These are phyloP conservation scores for Aleiodes alternator DNA, from an alignment of 2,888 invertebrate genomes.

Conservation along the genomic window DNA sequence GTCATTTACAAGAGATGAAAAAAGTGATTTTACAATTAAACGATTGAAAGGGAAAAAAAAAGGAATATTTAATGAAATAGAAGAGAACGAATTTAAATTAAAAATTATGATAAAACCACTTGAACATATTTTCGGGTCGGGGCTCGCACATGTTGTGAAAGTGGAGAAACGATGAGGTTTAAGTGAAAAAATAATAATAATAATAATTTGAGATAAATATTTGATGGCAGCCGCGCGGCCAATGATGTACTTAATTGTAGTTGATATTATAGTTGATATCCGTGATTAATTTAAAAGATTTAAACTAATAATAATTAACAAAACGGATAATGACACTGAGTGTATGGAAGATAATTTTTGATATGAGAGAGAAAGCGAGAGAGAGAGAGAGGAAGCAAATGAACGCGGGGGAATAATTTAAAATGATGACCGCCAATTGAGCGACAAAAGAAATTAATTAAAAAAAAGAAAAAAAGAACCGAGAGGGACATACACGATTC, in stretches of 20 bases:
- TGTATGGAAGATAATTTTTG: conserved; percentile 38
- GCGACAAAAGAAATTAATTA: conserved; percentile 20
- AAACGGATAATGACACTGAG: background rate
- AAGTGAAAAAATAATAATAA: conserved; percentile 4
- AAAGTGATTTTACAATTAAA: conserved; percentile 11
- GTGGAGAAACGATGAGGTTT: conserved; percentile 16
- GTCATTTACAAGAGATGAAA: background rate
- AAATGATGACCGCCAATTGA: conserved; percentile 43
- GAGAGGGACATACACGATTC: conserved; percentile 19
- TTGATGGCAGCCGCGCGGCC: conserved; percentile 45
- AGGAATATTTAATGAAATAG: conserved; percentile 10
- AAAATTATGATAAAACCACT: background rate
- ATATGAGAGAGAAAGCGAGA: background rate
- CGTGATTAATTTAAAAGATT: conserved; percentile 14
- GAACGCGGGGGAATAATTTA: conserved; percentile 25
- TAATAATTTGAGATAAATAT: conserved; percentile 12
- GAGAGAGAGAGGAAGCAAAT: conserved; percentile 19
- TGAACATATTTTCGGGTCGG: conserved; percentile 36
- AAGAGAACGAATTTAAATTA: background rate
- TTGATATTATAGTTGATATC: conserved; percentile 48
- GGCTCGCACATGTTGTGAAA: conserved; percentile 43
- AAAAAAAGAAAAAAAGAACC: conserved; percentile 25
- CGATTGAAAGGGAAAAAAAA: conserved; percentile 25
- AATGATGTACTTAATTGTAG: conserved; percentile 56
- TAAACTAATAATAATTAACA: background rate